Base-by-base conservation (phyloP, 2,888 invertebrate genomes). In the Osmoderma eremita region DNA sequence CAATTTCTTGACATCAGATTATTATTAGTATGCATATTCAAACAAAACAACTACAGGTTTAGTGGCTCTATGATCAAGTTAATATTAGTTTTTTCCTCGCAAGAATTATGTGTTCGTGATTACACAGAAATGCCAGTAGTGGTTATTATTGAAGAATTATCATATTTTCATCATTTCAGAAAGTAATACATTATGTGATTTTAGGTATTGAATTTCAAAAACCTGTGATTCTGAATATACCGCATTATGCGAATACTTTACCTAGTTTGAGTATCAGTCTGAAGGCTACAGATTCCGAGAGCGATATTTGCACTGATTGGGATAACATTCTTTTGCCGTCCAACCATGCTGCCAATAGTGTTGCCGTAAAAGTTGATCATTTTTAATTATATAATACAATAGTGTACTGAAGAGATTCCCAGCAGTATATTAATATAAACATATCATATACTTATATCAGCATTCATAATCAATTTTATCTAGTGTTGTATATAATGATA, bases 291-390 rank as follows among this genome's bases (percentile, higher is more conserved):
- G 92, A 92, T 79, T 91, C 91, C 38, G 91, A 92, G 80, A 91
- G 93, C 77, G 92, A 93, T 83, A 88, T 93, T 75, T 91, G 91
- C 80, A 91, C 93, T 71, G 91, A 92, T 79, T 90, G 95, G 90
- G 92, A 94, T 76, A 92, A 94, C 74, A 93, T 93, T 74, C 88
- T 92, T 77, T 86, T 94, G 74, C 93, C 93, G 54, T 90, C 91
- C 72, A 93, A 93, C 73, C 90, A 92, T 68, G 92, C 93, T 20
- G 89, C 93, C 53, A 93, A 94, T 81, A 93, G 92, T 70, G 94
- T 95, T 41, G 93, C 94, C 63, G 95, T 95, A 67, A 91, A 94
- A 84, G 94, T 95, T 70, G 95, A 95, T 83, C 95, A 95, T 83
- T 95, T 95, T 83, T 95, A 84, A 82, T 38, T 53, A 12, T 51